Evolutionary conservation across 2,797 vertebrate genomes (phyloP).

Genomic region (Danio kyathit): DNA sequence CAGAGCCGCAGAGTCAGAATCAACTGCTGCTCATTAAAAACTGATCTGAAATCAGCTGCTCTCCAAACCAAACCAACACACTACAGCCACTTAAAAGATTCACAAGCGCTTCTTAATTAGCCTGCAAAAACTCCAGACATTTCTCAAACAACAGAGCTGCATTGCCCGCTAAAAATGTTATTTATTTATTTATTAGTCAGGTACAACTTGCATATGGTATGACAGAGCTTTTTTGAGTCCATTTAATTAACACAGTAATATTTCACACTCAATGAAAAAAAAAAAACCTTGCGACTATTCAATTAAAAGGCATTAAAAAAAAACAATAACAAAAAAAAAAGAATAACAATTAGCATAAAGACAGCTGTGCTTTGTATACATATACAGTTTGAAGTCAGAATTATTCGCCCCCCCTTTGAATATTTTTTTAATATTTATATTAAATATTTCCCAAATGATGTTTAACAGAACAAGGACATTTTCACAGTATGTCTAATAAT

Average conservation of each 20-base stretch:
- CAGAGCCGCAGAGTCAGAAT: not conserved
- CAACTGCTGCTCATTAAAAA: constrained; percentile 32
- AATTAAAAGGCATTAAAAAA: not conserved
- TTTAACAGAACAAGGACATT: too few species aligned
- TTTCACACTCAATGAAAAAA: not conserved
- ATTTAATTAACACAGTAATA: constrained; percentile 1
- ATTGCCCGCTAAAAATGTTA: not conserved
- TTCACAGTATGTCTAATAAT: too few species aligned
- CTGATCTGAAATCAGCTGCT: not conserved
- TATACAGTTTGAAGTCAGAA: too few species aligned
- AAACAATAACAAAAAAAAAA: too few species aligned
- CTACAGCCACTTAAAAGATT: constrained; percentile 14
- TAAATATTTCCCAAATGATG: too few species aligned
- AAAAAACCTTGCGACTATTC: not conserved
- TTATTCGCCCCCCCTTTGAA: too few species aligned
- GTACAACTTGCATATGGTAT: not conserved
- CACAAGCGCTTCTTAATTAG: constrained; percentile 11
- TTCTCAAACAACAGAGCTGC: not conserved
- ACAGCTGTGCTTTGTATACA: too few species aligned
- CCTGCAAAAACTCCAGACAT: not conserved
- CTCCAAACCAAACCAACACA: constrained; percentile 31
- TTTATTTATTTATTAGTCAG: not conserved
- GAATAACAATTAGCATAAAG: not conserved
- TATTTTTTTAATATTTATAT: too few species aligned
- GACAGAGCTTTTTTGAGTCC: not conserved